Percentiles rank a stretch among this genome's conserved stretches.
These are phyloP conservation scores for Discoglossus pictus DNA, from an alignment of 2,797 vertebrate genomes.

Conservation along the genomic window DNA sequence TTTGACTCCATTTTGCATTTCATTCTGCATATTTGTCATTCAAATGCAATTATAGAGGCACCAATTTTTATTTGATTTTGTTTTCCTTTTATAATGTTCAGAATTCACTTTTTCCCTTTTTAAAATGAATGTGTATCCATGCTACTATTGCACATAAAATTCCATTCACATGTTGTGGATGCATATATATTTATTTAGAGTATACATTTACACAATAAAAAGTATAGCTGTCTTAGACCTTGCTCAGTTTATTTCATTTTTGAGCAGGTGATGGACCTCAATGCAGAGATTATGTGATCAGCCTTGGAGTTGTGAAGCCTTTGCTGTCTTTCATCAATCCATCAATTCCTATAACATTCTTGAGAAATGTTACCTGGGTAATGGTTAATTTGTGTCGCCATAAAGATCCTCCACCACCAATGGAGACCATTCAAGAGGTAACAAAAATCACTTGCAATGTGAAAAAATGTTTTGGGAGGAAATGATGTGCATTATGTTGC, in stretches of 20 bases:
- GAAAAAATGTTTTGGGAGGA: too few species aligned
- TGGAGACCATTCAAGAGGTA: slow-evolving; percentile 99
- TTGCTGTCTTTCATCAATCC: slow-evolving; percentile 98
- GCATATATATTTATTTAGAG: too few species aligned
- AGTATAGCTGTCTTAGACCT: too few species aligned
- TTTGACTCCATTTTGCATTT: slow-evolving; percentile 2
- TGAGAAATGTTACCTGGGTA: slow-evolving; percentile 99
- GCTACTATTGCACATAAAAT: too few species aligned
- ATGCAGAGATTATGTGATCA: slow-evolving; percentile 98
- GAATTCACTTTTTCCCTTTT: too few species aligned
- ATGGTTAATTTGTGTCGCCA: slow-evolving; percentile 99
- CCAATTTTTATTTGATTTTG: neutral
- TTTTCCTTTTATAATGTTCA: neutral
- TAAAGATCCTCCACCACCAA: slow-evolving; percentile 98
- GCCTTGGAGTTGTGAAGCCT: slow-evolving; percentile 95
- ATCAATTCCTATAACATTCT: slow-evolving; percentile 98
- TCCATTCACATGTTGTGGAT: too few species aligned
- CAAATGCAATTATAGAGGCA: too few species aligned
- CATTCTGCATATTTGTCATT: neutral
- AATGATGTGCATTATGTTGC: too few species aligned
- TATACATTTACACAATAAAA: too few species aligned
- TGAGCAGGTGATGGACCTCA: slow-evolving; percentile 92
- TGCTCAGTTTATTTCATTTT: too few species aligned
- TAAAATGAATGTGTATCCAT: too few species aligned
- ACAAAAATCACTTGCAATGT: too few species aligned